Evolutionary conservation across 1,140 invertebrate species (phyloP).

Genomic region (Hormaphis cornu): DNA sequence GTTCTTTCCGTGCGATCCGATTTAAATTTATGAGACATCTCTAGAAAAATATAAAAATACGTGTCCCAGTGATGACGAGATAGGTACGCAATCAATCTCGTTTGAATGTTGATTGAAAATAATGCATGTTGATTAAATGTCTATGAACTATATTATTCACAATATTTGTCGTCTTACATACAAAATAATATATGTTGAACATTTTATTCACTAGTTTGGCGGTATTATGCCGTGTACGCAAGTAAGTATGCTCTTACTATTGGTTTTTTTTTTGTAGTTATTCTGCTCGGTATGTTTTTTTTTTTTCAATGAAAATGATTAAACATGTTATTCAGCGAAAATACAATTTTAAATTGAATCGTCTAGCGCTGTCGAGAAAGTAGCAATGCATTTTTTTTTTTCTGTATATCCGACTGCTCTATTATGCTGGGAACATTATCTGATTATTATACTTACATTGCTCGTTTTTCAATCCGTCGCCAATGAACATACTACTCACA

Average conservation of each 20-base stretch:
- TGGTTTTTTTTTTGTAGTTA: not conserved
- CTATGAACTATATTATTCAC: not conserved
- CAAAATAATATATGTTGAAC: not conserved
- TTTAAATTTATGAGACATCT: not conserved
- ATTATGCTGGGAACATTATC: too few relatives aligned
- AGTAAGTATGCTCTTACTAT: not conserved
- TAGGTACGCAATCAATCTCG: not conserved
- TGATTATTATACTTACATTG: too few relatives aligned
- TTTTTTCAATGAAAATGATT: not conserved
- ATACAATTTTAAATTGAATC: not conserved
- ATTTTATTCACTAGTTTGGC: constrained; percentile 3
- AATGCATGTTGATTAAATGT: not conserved
- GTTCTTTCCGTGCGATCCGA: not conserved
- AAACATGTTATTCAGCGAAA: not conserved
- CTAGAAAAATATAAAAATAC: not conserved
- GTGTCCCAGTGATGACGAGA: not conserved
- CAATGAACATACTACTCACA: too few relatives aligned
- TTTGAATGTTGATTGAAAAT: not conserved
- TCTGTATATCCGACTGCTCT: too few relatives aligned
- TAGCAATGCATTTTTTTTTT: not conserved
- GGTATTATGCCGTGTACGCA: not conserved
- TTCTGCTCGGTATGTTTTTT: not conserved
- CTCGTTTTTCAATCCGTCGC: too few relatives aligned
- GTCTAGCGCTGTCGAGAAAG: not conserved
- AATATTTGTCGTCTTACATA: too few relatives aligned